phyloP scores from a whole-genome alignment of 2,113 vertebrate species.

The Chaetops frenatus region DNA sequence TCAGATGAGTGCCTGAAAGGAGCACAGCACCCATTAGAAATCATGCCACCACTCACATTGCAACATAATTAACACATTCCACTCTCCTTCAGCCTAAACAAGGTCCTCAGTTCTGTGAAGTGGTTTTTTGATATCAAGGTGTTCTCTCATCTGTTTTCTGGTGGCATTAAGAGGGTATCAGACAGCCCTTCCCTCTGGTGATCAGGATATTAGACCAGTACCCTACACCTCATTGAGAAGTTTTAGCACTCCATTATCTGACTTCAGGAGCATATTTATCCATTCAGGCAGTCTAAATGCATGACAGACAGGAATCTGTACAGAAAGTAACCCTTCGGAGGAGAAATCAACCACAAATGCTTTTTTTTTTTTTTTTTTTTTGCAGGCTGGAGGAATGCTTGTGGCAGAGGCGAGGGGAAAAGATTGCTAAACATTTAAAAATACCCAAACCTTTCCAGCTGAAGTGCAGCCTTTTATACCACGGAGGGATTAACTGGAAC shows the following conservation, averaged over 20 bases:
- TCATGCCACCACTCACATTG: not conserved
- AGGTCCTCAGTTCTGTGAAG: not conserved
- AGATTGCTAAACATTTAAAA: constrained; percentile 32
- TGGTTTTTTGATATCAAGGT: not conserved
- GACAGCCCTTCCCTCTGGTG: not conserved
- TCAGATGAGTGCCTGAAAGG: not conserved
- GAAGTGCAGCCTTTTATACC: not conserved
- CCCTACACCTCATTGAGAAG: not conserved
- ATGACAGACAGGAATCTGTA: not conserved
- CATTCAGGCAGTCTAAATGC: not conserved
- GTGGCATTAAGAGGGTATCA: not conserved
- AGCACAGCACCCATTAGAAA: not conserved
- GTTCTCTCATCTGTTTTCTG: not conserved
- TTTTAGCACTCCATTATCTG: not conserved
- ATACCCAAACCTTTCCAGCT: constrained; percentile 7
- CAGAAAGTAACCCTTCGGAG: not conserved
- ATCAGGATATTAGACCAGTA: not conserved
- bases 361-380: not conserved
- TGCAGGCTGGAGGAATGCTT: not conserved
- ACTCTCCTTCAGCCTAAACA: not conserved
- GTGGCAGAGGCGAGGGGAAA: not conserved
- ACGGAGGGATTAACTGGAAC: constrained; percentile 28
- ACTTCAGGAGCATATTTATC: not conserved
- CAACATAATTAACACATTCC: not conserved
- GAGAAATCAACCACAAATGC: not conserved